These are phyloP conservation scores for Melanotus villosus DNA, from an alignment of 2,888 invertebrate genomes.

Conservation along the genomic window DNA sequence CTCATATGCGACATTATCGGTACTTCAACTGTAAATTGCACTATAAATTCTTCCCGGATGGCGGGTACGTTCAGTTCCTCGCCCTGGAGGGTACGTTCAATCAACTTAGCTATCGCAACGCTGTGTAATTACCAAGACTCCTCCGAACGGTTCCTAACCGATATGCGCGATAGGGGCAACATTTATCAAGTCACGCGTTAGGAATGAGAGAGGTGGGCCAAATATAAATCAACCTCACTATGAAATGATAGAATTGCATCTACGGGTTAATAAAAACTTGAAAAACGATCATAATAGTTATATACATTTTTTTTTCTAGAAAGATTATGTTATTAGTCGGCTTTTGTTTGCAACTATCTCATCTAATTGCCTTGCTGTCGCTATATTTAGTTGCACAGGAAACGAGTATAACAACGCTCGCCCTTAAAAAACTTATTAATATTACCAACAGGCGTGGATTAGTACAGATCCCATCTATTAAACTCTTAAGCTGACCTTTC, in stretches of 20 bases:
- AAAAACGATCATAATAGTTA: constrained; percentile 17
- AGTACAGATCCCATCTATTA: constrained; percentile 10
- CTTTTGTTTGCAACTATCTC: constrained; percentile 3
- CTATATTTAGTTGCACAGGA: constrained; percentile 17
- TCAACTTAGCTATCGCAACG: constrained; percentile 60
- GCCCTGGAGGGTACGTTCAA: constrained; percentile 60
- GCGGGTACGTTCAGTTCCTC: constrained; percentile 56
- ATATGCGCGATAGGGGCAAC: constrained; percentile 51
- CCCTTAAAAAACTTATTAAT: background rate
- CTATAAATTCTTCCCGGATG: constrained; percentile 55
- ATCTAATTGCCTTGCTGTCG: constrained; percentile 1
- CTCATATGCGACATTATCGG: constrained; percentile 55
- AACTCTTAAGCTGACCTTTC: constrained; percentile 2
- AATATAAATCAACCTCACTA: constrained; percentile 48
- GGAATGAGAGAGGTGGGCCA: constrained; percentile 51
- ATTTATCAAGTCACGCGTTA: constrained; percentile 54
- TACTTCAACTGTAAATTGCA: constrained; percentile 56
- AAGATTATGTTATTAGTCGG: constrained; percentile 16
- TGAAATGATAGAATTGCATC: constrained; percentile 39
- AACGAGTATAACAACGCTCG: background rate
- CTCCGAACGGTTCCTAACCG: constrained; percentile 50
- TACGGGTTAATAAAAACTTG: constrained; percentile 19
- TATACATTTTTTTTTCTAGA: background rate
- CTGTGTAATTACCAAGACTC: constrained; percentile 60
- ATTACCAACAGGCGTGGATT: constrained; percentile 10